Evolutionary conservation across 2,113 vertebrate genomes (phyloP).

Genomic region (Microcebus ravelobensis): DNA sequence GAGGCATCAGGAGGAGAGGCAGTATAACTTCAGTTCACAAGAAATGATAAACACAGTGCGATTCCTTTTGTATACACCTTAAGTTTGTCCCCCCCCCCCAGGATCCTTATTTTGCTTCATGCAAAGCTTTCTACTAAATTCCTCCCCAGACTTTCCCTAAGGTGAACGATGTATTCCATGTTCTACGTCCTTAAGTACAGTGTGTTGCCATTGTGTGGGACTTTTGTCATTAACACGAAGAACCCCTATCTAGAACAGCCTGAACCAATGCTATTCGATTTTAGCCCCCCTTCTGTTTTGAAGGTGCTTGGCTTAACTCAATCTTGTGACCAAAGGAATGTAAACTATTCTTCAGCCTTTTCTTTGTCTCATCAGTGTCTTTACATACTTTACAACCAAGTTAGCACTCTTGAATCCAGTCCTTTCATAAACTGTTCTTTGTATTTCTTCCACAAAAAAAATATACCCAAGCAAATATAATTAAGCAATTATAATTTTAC

Average conservation of each 20-base stretch:
- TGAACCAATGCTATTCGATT: not conserved
- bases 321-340: not conserved
- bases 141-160: not conserved
- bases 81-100: not conserved
- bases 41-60: not conserved
- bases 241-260: not conserved
- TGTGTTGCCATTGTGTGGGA: not conserved
- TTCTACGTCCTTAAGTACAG: not conserved
- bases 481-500: not conserved
- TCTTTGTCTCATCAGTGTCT: not conserved
- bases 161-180: not conserved
- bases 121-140: not conserved
- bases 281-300: not conserved
- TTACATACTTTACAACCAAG: not conserved
- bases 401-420: not conserved
- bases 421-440: not conserved
- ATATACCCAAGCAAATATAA: not conserved
- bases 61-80: not conserved
- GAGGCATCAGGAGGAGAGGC: not conserved
- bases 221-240: not conserved
- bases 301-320: not conserved
- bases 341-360: not conserved
- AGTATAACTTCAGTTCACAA: not conserved
- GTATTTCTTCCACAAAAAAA: not conserved
- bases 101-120: not conserved